Evolutionary conservation across 2,888 invertebrate genomes (phyloP).

Genomic region (Amphipyra berbera): DNA sequence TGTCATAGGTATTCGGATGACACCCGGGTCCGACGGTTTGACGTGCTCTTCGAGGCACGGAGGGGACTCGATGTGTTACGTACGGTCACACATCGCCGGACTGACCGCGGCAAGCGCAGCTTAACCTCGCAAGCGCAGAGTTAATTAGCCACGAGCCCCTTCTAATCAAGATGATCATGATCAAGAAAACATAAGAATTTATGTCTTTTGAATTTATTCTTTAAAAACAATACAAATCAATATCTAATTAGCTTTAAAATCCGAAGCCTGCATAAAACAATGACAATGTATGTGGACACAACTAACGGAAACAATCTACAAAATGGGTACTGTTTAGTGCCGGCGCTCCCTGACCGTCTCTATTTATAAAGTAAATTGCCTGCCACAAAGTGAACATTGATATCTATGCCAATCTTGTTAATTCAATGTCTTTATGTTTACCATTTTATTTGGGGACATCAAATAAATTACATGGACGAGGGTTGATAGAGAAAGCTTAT

Average conservation of each 20-base stretch:
- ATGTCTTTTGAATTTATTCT: background rate
- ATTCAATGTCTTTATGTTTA: constrained; percentile 67
- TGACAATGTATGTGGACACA: constrained; percentile 57
- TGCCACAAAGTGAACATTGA: constrained; percentile 78
- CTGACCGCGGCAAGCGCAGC: too few species aligned
- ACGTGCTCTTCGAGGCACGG: too few species aligned
- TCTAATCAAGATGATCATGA: too few species aligned
- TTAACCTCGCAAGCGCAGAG: too few species aligned
- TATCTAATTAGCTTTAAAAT: constrained; percentile 32
- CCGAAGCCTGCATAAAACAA: constrained; percentile 43
- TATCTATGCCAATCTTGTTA: constrained; percentile 78
- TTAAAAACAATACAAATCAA: background rate
- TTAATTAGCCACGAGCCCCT: too few species aligned
- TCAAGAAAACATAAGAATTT: too few species aligned
- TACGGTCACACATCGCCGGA: too few species aligned
- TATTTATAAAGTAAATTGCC: constrained; percentile 87
- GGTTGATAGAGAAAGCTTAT: constrained; percentile 25
- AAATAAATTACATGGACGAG: constrained; percentile 44
- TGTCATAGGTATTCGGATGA: too few species aligned
- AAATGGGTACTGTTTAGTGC: constrained; percentile 81
- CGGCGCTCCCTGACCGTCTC: constrained; percentile 81
- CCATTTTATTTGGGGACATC: constrained; percentile 44
- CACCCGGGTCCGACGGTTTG: too few species aligned
- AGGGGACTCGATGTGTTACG: too few species aligned
- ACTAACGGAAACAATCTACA: constrained; percentile 79